Evolutionary conservation across 2,797 vertebrate species (phyloP).

Genomic region (Rhinella marina): DNA sequence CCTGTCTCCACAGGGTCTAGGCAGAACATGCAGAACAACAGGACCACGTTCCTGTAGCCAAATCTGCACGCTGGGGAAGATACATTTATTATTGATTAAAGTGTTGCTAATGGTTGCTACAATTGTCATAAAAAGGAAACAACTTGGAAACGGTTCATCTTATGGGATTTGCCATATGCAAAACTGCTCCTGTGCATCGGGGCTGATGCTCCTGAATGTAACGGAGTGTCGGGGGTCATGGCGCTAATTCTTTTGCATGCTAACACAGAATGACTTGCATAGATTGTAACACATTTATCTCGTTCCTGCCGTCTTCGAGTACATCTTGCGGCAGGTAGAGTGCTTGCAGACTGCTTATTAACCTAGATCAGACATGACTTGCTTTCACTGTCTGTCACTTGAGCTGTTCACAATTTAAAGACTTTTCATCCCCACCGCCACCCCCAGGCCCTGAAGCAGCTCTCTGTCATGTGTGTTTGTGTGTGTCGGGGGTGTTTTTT

Average conservation of each 20-base stretch:
- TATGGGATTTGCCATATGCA: slow-evolving; percentile 2
- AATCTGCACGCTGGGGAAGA: not conserved
- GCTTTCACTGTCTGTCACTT: slow-evolving; percentile 48
- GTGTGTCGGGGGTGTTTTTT: slow-evolving; percentile 7
- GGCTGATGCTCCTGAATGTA: not conserved
- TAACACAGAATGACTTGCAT: not conserved
- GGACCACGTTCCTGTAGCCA: not conserved
- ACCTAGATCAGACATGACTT: slow-evolving; percentile 45
- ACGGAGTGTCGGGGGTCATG: not conserved
- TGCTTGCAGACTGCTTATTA: slow-evolving; percentile 42
- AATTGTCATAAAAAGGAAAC: slow-evolving; percentile 21
- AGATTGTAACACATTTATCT: not conserved
- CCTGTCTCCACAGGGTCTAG: not conserved
- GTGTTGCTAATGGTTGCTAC: not conserved
- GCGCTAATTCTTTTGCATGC: not conserved
- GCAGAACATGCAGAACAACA: not conserved
- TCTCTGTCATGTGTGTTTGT: slow-evolving; percentile 40
- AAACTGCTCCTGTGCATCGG: not conserved
- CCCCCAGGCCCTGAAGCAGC: slow-evolving; percentile 27
- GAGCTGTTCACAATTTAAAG: slow-evolving; percentile 50
- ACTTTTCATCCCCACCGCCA: slow-evolving; percentile 39
- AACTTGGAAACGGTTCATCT: not conserved
- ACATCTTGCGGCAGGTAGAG: slow-evolving; percentile 40
- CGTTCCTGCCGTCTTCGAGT: not conserved
- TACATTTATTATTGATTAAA: slow-evolving; percentile 5